Base-by-base conservation (phyloP, 2,113 vertebrate species). In the Aspidoscelis tigris region DNA sequence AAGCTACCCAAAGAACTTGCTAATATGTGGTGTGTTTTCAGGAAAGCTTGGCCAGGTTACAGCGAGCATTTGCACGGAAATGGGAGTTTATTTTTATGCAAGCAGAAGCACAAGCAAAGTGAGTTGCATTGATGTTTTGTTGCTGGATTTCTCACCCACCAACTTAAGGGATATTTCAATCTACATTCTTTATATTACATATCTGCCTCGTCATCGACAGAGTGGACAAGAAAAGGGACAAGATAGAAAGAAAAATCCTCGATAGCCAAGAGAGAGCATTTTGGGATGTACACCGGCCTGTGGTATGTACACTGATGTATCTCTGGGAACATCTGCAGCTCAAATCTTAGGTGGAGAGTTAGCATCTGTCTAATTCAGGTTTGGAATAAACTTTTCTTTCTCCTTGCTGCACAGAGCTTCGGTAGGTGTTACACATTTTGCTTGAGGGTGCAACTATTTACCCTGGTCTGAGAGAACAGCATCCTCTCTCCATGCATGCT, bases 41-140 rank as follows among this genome's bases (percentile, higher is more conserved):
- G 98, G 98, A 99, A 90, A 99, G 98, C 94, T 97, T 99, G 97
- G 98, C 98, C 80, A 97, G 98, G 93, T 96, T 99, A 94, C 98
- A 99, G 94, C 95, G 98, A 95, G 98, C 98, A 33, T 99, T 99
- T 91, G 98, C 98, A 92, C 96, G 98, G 89, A 99, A 99, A 92
- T 99, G 98, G 98, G 98, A 99, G 90, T 99, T 99, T 95, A 99
- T 99, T 94, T 99, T 99, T 95, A 99, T 99, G 98, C 98, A 99
- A 97, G 98, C 98, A 93, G 98, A 99, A 96, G 98, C 98, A 94
- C 98, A 99, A 96, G 98, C 98, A 86, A 99, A 99, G 98, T 99
- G 97, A 96, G 98, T 97, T 93, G 73, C 58, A 88, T 82, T 87
- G 68, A 87, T 80, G 21, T 87, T 84, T 86, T 87, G 65, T 83